Conservation (phyloP, 1,140 invertebrate species). For the Lineus longissimus region DNA sequence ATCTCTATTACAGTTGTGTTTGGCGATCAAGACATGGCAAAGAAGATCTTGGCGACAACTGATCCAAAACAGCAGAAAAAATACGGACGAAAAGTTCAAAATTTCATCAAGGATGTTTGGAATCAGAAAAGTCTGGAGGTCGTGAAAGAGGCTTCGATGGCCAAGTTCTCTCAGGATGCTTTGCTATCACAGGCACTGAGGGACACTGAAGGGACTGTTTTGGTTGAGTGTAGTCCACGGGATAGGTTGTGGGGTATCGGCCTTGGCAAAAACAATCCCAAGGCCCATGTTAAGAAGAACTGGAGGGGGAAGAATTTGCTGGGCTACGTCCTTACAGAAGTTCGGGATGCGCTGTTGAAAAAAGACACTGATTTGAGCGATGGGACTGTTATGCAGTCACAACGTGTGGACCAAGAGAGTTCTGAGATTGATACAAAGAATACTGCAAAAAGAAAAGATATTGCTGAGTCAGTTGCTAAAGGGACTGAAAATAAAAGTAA, state of each 20-base stretch:
- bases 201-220: constrained; percentile 31
- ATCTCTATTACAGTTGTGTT: constrained; percentile 21
- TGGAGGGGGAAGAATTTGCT: constrained; percentile 48
- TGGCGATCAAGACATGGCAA: constrained; percentile 15
- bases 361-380: too few species aligned
- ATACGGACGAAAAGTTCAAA: constrained; percentile 16
- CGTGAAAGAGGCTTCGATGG: constrained; percentile 14
- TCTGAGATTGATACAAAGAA: too few species aligned
- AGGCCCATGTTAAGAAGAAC: constrained; percentile 26
- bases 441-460: too few species aligned
- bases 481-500: too few species aligned
- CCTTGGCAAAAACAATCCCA: constrained; percentile 27
- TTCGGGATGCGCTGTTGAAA: constrained; percentile 21
- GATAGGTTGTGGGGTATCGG: constrained; percentile 51
- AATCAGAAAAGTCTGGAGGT: constrained; percentile 10
- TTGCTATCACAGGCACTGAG: constrained; percentile 29
- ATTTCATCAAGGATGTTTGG: constrained; percentile 18
- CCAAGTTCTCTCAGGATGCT: constrained; percentile 43
- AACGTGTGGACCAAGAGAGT: too few species aligned
- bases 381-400: too few species aligned
- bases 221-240: constrained; percentile 46
- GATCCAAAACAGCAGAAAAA: constrained; percentile 14
- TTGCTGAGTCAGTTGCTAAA: too few species aligned
- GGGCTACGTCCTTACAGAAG: constrained; percentile 42
- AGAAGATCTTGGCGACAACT: constrained; percentile 9